Conservation (phyloP, 1,140 invertebrate species). For the Grapholita molesta region DNA sequence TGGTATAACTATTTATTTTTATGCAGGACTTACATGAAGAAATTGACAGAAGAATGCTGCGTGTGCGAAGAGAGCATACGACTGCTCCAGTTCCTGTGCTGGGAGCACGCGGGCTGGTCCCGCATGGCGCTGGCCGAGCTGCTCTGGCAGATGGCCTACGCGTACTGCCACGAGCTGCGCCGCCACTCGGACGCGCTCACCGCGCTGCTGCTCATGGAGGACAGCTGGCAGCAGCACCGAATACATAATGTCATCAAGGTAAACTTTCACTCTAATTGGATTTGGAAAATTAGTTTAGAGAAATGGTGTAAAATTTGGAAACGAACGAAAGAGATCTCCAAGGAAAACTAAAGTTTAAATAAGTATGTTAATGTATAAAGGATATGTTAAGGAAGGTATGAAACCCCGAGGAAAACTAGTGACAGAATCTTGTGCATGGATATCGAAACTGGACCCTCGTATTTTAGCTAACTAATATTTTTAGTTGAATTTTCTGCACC, state of each 20-base stretch:
- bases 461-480: too few species aligned
- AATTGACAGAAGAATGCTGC: constrained; percentile 96
- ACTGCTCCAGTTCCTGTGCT: constrained; percentile 94
- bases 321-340: too few species aligned
- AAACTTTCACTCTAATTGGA: background rate
- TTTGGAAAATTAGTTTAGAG: too few species aligned
- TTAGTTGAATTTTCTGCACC: too few species aligned
- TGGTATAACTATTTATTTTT: background rate
- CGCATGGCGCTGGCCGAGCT: constrained; percentile 92
- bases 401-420: too few species aligned
- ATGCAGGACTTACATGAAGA: constrained; percentile 91
- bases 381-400: too few species aligned
- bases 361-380: too few species aligned
- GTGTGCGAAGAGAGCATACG: constrained; percentile 93
- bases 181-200: constrained; percentile 94
- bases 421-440: too few species aligned
- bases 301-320: too few species aligned
- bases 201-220: constrained; percentile 92
- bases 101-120: constrained; percentile 97
- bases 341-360: too few species aligned
- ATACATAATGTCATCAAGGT: constrained; percentile 94
- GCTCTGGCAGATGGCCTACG: constrained; percentile 96
- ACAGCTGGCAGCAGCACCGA: constrained; percentile 96
- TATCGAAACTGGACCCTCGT: too few species aligned
- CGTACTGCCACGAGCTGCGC: constrained; percentile 95